Evolutionary conservation across 2,797 vertebrate genomes (phyloP), one percentile per base, ranked within the genome.

Genomic region (Scleropages formosus): DNA sequence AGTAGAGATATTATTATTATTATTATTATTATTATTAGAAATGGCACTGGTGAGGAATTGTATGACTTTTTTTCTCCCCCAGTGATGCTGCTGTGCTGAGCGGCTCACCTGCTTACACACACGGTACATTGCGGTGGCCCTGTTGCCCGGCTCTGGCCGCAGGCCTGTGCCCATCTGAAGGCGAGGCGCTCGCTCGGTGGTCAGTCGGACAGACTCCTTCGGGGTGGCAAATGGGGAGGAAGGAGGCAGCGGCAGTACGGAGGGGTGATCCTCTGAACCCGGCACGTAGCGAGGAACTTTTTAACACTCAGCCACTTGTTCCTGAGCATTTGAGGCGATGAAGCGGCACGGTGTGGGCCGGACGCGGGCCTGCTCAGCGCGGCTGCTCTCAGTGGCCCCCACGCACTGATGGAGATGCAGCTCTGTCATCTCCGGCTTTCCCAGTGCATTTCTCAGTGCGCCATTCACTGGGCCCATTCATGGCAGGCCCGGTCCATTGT

Each of bases 171-270:
- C 72, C 63, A 64, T 63, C 65, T 76, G 78, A 80, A 81, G 78
- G 78, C 66, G 10, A 76, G 79, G 73, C 79, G 80, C 11, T 39
- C 47, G 7, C 20, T 80, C 83, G 84, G 84, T 62, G 84, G 83
- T 78, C 86, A 87, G 81, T 84, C 76, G 82, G 86, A 85, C 82
- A 89, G 86, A 91, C 90, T 90, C 89, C 87, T 87, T 79, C 78
- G 82, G 80, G 87, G 82, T 72, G 80, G 81, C 75, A 81, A 80
- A 82, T 78, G 78, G 76, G 76, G n/a, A 72, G 73, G 75, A 75
- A 75, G 18, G 31, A 75, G 6, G 16, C 51, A 67, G 51, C 73
- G 58, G n/a, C 76, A 82, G 80, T 83, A 85, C 85, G 85, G 83
- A 85, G 70, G 75, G 65, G 31, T 65, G 18, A 24, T 46, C 67